Conservation (phyloP, 2,797 vertebrate genomes). For the Melanotaenia boesemani region DNA sequence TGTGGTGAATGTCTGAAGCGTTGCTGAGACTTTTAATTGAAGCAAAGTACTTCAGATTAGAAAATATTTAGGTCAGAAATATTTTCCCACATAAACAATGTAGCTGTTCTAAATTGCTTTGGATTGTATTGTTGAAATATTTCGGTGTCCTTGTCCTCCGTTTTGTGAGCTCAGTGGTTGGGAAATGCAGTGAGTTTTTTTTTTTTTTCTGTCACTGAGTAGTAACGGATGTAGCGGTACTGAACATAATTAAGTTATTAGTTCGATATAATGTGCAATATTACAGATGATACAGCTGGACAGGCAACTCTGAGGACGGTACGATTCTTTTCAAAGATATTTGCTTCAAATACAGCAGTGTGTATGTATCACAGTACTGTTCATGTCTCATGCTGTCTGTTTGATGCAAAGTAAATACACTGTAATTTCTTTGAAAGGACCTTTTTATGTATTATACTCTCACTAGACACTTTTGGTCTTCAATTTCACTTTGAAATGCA, state of each 20-base stretch:
- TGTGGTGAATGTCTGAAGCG: conserved; percentile 29
- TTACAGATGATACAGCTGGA: conserved; percentile 58
- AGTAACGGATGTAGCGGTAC: conserved; percentile 34
- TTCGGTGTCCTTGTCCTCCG: conserved; percentile 38
- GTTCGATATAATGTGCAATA: conserved; percentile 78
- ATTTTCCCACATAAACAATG: conserved; percentile 9
- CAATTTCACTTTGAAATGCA: conserved; percentile 53
- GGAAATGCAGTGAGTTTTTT: conserved; percentile 46
- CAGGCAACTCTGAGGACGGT: conserved; percentile 35
- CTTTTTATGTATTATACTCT: conserved; percentile 71
- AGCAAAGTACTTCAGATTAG: conserved; percentile 42
- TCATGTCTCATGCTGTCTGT: conserved; percentile 43
- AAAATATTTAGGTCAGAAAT: conserved; percentile 38
- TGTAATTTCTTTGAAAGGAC: conserved; percentile 66
- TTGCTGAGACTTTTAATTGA: conserved; percentile 27
- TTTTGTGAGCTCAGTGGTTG: conserved; percentile 32
- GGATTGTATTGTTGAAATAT: conserved; percentile 30
- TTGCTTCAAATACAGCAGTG: conserved; percentile 49
- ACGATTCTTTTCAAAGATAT: conserved; percentile 43
- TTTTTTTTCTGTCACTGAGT: conserved; percentile 38
- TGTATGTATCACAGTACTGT: conserved; percentile 42
- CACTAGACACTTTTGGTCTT: conserved; percentile 72
- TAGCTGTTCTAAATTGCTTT: conserved; percentile 46
- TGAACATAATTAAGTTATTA: conserved; percentile 43
- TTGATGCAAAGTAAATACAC: conserved; percentile 69